Percentiles rank a stretch among this genome's conserved stretches.
Conservation (phyloP, 2,888 invertebrate genomes). For the Volucella inflata region DNA sequence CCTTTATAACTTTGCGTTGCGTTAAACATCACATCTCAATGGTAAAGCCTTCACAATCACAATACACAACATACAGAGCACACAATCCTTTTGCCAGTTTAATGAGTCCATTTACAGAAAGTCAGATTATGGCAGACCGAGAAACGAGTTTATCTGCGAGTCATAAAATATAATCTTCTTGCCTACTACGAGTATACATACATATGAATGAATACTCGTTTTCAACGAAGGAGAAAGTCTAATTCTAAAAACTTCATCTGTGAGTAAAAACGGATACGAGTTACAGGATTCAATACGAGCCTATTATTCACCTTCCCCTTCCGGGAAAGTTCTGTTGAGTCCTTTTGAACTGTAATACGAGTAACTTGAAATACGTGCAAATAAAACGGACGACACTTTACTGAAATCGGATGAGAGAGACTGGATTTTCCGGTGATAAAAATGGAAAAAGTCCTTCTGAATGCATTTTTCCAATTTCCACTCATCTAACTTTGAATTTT, state of each 20-base stretch:
- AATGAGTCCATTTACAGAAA: constrained; percentile 66
- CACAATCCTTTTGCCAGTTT: constrained; percentile 58
- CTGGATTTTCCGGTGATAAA: constrained; percentile 58
- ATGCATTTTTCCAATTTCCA: constrained; percentile 22
- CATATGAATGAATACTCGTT: background rate
- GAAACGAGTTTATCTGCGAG: constrained; percentile 57
- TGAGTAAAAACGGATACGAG: constrained; percentile 48
- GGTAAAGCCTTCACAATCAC: background rate
- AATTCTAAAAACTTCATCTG: constrained; percentile 10
- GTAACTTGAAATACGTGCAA: constrained; percentile 56
- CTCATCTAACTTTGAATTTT: background rate
- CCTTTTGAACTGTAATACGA: constrained; percentile 24
- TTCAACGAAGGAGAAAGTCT: constrained; percentile 9
- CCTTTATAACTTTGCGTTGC: constrained; percentile 25
- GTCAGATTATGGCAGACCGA: constrained; percentile 61
- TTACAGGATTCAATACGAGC: constrained; percentile 34
- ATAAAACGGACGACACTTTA: constrained; percentile 45
- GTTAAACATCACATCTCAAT: background rate
- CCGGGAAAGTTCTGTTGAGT: background rate
- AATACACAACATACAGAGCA: constrained; percentile 5
- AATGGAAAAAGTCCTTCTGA: constrained; percentile 43
- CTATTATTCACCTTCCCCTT: background rate
- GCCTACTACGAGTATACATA: no score
- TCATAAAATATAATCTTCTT: constrained; percentile 59
- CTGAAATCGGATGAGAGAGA: background rate